These are phyloP conservation scores for Pavo muticus DNA, from an alignment of 2,113 vertebrate genomes.

Conservation along the genomic window DNA sequence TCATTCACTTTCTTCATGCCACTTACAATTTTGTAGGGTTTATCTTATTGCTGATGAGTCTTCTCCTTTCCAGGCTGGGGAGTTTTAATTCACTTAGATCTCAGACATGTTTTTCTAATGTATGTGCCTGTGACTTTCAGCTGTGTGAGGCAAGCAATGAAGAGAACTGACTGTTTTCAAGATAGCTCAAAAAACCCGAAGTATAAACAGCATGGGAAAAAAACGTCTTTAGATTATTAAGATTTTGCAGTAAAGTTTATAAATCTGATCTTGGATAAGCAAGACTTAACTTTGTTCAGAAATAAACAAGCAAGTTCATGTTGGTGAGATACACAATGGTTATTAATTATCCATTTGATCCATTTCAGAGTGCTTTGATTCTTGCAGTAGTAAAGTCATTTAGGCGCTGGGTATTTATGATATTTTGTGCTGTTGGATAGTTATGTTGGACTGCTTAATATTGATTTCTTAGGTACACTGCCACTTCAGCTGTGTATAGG, in stretches of 20 bases:
- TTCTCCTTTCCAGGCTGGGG: neutral
- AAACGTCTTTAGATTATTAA: neutral
- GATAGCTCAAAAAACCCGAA: neutral
- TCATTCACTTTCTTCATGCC: neutral
- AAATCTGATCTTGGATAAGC: neutral
- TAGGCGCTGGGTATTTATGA: neutral
- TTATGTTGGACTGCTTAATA: neutral
- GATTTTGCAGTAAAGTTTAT: neutral
- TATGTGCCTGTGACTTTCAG: neutral
- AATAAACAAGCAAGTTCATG: constrained; percentile 5
- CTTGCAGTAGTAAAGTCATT: neutral
- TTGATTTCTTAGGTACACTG: neutral
- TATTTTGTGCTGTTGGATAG: neutral
- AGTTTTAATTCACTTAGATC: neutral
- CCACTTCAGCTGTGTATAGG: neutral
- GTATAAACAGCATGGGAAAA: neutral
- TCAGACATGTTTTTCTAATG: neutral
- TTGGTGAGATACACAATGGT: neutral
- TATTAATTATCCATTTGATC: constrained; percentile 38
- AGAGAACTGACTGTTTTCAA: neutral
- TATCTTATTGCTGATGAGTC: neutral
- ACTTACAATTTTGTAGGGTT: neutral
- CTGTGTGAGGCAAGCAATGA: neutral
- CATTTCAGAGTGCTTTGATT: constrained; percentile 24
- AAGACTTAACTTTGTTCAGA: neutral